Evolutionary conservation across 2,113 vertebrate species (phyloP), one percentile per base, ranked within the genome.

Genomic region (Anolis carolinensis): DNA sequence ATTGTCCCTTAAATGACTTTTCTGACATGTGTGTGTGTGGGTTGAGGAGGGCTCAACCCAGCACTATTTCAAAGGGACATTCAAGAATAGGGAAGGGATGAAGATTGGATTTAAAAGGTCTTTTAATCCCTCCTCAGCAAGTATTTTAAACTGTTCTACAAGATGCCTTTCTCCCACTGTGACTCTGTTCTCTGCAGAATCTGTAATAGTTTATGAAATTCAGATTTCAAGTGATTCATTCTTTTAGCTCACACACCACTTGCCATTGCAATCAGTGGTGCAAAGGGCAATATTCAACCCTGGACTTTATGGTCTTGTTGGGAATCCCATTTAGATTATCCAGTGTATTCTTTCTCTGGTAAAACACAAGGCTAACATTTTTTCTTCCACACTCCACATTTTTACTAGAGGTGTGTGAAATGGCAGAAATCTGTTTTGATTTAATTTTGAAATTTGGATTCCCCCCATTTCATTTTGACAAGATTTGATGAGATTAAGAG

Each of bases 181-280:
- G 63, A 76, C 18, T 48, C 2, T 36, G 50, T 81, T 81, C 63
- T 81, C 63, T n/a, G 8, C 65, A n/a, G 9, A 81, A n/a, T 2
- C 23, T 67, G n/a, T n/a, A 81, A 68, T n/a, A 27, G 36, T 30
- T 68, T 81, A 44, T 81, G 36, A 44, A 81, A 50, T 68, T 48
- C 63, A 50, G 63, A 67, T 50, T 48, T 81, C 79, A 81, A 81
- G 27, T 25, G 79, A 81, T 44, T 81, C 68, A 16, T 63, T 81
- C 67, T 59, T 65, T 81, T 34, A 39, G 59, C 59, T 48, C n/a
- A 48, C 44, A 39, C 14, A 48, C 52, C 63, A 30, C 36, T 65
- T 65, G 59, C 36, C 20, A 18, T 65, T n/a, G 39, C 27, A 68
- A 68, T 81, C 55, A 78, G n/a, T 78, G n/a, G 30, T 78, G 63